These are phyloP conservation scores for Andricus curvator DNA, from an alignment of 2,888 invertebrate species.

Conservation along the genomic window DNA sequence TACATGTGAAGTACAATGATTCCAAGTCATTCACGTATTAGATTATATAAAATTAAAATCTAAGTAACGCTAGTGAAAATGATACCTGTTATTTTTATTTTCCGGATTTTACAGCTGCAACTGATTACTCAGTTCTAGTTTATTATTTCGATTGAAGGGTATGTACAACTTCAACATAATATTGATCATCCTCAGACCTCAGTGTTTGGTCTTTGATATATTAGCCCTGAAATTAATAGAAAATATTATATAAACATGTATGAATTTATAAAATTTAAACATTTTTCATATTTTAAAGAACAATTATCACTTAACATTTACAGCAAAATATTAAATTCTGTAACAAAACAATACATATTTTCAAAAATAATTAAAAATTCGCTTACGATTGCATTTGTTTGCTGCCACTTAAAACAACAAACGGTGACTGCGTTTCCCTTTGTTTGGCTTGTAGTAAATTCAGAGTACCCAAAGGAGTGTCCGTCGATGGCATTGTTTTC, in stretches of 20 bases:
- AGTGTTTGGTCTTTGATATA: slow-evolving; percentile 78
- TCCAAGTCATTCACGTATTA: too few species aligned
- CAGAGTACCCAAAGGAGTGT: slow-evolving; percentile 97
- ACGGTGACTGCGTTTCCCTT: slow-evolving; percentile 95
- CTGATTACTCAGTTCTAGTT: not conserved
- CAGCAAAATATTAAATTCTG: too few species aligned
- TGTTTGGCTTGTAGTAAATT: slow-evolving; percentile 97
- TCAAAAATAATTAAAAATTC: slow-evolving; percentile 10
- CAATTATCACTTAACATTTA: not conserved
- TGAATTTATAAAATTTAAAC: not conserved
- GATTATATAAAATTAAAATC: too few species aligned
- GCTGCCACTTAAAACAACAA: slow-evolving; percentile 94
- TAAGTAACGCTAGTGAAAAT: too few species aligned
- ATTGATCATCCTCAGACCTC: slow-evolving; percentile 43
- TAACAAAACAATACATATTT: too few species aligned
- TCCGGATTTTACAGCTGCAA: not conserved
- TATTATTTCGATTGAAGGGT: not conserved
- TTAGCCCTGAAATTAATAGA: slow-evolving; percentile 72
- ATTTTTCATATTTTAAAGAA: not conserved
- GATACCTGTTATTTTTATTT: not conserved
- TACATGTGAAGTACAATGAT: too few species aligned
- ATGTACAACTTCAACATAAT: not conserved
- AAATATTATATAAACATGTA: slow-evolving; percentile 17
- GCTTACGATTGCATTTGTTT: slow-evolving; percentile 83
- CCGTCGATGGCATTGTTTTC: slow-evolving; percentile 98